Conservation (phyloP, 1,140 invertebrate species). For the Drosophila santomea region DNA sequence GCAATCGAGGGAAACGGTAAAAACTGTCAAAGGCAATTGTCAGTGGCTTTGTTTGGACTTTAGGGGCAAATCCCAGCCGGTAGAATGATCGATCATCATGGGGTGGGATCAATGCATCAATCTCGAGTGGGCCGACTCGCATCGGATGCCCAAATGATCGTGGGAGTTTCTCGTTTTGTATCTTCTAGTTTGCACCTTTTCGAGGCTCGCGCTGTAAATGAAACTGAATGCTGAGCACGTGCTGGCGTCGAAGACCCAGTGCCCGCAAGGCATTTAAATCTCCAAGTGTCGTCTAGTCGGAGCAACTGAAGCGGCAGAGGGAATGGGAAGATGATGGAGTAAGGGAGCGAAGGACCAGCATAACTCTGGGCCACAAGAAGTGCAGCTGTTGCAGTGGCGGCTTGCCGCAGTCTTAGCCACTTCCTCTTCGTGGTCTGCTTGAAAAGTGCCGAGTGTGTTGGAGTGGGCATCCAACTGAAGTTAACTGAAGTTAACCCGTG, state of each 20-base stretch:
- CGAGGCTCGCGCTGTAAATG: background rate
- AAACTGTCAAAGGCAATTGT: constrained; percentile 79
- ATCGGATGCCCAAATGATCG: constrained; percentile 58
- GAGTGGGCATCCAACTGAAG: constrained; percentile 1
- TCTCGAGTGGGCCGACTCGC: constrained; percentile 53
- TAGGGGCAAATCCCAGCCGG: constrained; percentile 16
- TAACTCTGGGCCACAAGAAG: constrained; percentile 44
- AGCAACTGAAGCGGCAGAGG: constrained; percentile 13
- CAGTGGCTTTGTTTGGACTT: constrained; percentile 58
- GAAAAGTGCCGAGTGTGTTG: constrained; percentile 29
- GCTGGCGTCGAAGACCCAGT: constrained; percentile 17
- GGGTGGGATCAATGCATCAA: constrained; percentile 43
- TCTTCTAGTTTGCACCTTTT: constrained; percentile 69
- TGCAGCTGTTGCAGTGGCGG: constrained; percentile 68
- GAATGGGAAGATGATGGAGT: background rate
- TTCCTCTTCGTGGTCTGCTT: constrained; percentile 81
- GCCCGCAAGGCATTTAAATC: constrained; percentile 61
- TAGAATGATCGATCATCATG: constrained; percentile 65
- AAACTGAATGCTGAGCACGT: constrained; percentile 55
- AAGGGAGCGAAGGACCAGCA: constrained; percentile 51
- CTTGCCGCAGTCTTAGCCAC: constrained; percentile 80
- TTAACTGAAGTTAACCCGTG: constrained; percentile 53
- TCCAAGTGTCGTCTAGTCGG: constrained; percentile 32
- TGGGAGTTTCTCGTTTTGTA: constrained; percentile 65
- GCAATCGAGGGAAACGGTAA: constrained; percentile 63